phyloP scores from a whole-genome alignment of 2,797 vertebrate species.

The Melanogrammus aeglefinus region DNA sequence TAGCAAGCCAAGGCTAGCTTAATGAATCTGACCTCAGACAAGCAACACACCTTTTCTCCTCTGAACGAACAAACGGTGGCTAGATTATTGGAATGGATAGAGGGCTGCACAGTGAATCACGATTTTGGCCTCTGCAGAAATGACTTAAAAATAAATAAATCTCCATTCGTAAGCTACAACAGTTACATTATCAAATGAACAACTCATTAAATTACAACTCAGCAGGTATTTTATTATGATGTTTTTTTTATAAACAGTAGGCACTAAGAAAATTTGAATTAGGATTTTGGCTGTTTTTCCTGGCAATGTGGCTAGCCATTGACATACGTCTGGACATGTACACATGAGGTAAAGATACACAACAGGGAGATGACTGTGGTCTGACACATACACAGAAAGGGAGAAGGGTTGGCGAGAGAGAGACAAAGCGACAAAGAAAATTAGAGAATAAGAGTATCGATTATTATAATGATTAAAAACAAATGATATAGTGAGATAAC shows the following conservation, averaged over 20 bases:
- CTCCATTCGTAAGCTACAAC: too few species aligned
- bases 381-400: not conserved
- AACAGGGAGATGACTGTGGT: not conserved
- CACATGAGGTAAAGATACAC: not conserved
- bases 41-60: not conserved
- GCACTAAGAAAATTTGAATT: not conserved
- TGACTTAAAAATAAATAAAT: too few species aligned
- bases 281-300: too few species aligned
- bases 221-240: too few species aligned
- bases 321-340: not conserved
- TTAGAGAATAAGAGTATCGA: not conserved
- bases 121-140: too few species aligned
- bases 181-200: too few species aligned
- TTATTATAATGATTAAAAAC: too few species aligned
- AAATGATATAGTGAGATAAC: too few species aligned
- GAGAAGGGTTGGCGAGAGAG: not conserved
- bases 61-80: not conserved
- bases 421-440: not conserved
- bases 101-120: too few species aligned
- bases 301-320: too few species aligned
- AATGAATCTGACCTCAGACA: not conserved
- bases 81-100: not conserved
- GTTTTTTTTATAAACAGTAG: too few species aligned
- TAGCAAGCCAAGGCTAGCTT: not conserved
- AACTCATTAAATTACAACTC: too few species aligned